Percentiles rank a stretch among this genome's conserved stretches.
Conservation (phyloP, 1,140 invertebrate species). For the Drosophila sproati region DNA sequence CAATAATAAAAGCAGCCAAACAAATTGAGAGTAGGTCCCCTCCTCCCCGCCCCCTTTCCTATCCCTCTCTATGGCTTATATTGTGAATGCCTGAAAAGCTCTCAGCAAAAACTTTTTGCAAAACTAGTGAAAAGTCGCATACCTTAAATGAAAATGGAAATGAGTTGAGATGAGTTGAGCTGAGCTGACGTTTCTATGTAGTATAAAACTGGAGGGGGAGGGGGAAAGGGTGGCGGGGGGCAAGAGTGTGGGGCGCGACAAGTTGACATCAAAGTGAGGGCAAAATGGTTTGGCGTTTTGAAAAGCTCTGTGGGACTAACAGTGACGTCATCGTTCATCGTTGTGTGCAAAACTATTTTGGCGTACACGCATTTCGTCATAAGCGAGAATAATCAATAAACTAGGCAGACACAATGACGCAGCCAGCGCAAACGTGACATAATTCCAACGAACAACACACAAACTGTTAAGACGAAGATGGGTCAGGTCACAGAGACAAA, state of each 20-base stretch:
- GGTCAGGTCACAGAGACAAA: conserved; percentile 45
- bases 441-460: conserved; percentile 46
- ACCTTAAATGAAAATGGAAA: conserved; percentile 77
- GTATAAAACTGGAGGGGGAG: neutral
- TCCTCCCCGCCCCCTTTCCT: conserved; percentile 9
- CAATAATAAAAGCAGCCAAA: conserved; percentile 74
- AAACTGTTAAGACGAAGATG: conserved; percentile 51
- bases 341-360: conserved; percentile 65
- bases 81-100: conserved; percentile 56
- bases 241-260: conserved; percentile 37
- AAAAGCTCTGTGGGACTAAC: conserved; percentile 76
- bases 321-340: conserved; percentile 77
- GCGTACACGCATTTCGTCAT: conserved; percentile 74
- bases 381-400: conserved; percentile 76
- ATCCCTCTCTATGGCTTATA: too few species aligned
- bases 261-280: conserved; percentile 48
- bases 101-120: conserved; percentile 57
- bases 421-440: conserved; percentile 67
- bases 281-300: conserved; percentile 11
- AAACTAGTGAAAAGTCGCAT: conserved; percentile 65
- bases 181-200: conserved; percentile 49
- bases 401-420: conserved; percentile 76
- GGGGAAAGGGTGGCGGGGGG: conserved; percentile 2
- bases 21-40: conserved; percentile 53
- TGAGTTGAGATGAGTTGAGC: conserved; percentile 52